These are phyloP conservation scores for Drosophila carrolli DNA, from an alignment of 1,140 invertebrate species.

Conservation along the genomic window DNA sequence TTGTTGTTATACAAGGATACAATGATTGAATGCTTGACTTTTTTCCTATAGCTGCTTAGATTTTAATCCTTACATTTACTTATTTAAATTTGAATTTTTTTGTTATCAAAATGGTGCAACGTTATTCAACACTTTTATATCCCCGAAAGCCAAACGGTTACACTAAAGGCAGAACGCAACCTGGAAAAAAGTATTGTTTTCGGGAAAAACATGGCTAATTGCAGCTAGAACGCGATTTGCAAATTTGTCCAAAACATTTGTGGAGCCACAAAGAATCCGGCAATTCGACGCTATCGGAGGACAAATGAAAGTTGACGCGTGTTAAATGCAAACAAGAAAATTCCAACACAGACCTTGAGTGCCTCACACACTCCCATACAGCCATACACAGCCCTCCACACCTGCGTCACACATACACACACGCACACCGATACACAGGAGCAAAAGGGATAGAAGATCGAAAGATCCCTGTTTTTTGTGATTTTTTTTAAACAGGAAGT, in stretches of 20 bases:
- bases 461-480: slow-evolving; percentile 40
- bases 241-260: slow-evolving; percentile 6
- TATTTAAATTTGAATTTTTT: neutral
- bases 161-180: neutral
- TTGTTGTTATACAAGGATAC: neutral
- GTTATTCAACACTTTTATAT: slow-evolving; percentile 18
- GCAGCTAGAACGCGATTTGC: slow-evolving; percentile 23
- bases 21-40: neutral
- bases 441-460: slow-evolving; percentile 47
- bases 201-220: slow-evolving; percentile 63
- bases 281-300: slow-evolving; percentile 10
- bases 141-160: neutral
- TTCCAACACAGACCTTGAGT: slow-evolving; percentile 81
- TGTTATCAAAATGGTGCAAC: slow-evolving; percentile 1
- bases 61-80: neutral
- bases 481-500: slow-evolving; percentile 40
- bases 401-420: slow-evolving; percentile 34
- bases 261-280: neutral
- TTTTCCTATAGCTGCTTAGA: neutral
- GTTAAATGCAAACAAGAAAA: slow-evolving; percentile 56
- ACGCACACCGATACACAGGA: slow-evolving; percentile 51
- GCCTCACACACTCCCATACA: slow-evolving; percentile 25
- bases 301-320: slow-evolving; percentile 25
- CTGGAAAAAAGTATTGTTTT: slow-evolving; percentile 70
- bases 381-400: slow-evolving; percentile 37